These are phyloP conservation scores for Heliconius erato DNA, from an alignment of 2,888 invertebrate genomes.

Conservation along the genomic window DNA sequence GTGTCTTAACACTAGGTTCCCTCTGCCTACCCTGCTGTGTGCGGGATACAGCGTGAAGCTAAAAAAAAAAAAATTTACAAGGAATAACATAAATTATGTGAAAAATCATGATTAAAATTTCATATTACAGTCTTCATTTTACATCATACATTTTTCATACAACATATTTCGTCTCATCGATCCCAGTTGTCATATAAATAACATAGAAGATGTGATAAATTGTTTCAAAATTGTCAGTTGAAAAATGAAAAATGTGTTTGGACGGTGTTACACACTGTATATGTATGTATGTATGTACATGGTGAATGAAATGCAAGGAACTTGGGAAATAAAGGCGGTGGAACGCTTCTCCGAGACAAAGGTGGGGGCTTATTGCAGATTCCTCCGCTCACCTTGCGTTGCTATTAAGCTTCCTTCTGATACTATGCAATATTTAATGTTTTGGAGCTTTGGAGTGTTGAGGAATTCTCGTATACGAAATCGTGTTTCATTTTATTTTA, in stretches of 20 bases:
- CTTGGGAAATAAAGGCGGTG: slow-evolving; percentile 72
- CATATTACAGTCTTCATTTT: neutral
- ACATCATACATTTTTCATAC: neutral
- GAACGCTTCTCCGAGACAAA: slow-evolving; percentile 72
- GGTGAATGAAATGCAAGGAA: slow-evolving; percentile 78
- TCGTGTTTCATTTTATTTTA: neutral
- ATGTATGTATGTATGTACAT: slow-evolving; percentile 55
- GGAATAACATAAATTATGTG: neutral
- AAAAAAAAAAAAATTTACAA: too few relatives aligned
- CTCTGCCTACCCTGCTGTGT: too few relatives aligned
- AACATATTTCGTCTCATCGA: slow-evolving; percentile 24
- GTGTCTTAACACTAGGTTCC: too few relatives aligned
- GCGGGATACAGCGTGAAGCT: too few relatives aligned
- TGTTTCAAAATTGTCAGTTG: slow-evolving; percentile 37
- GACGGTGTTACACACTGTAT: slow-evolving; percentile 60
- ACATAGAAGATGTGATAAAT: slow-evolving; percentile 31
- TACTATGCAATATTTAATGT: slow-evolving; percentile 63
- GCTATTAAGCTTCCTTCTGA: slow-evolving; percentile 73
- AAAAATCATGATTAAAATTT: slow-evolving; percentile 16
- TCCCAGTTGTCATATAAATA: slow-evolving; percentile 28
- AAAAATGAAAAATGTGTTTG: slow-evolving; percentile 68
- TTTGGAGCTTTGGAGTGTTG: slow-evolving; percentile 40
- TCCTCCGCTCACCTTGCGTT: slow-evolving; percentile 77
- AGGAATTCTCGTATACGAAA: slow-evolving; percentile 25
- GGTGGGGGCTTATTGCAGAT: slow-evolving; percentile 82